Base-by-base conservation (phyloP, 2,797 vertebrate species). In the Sebastes iracundus region DNA sequence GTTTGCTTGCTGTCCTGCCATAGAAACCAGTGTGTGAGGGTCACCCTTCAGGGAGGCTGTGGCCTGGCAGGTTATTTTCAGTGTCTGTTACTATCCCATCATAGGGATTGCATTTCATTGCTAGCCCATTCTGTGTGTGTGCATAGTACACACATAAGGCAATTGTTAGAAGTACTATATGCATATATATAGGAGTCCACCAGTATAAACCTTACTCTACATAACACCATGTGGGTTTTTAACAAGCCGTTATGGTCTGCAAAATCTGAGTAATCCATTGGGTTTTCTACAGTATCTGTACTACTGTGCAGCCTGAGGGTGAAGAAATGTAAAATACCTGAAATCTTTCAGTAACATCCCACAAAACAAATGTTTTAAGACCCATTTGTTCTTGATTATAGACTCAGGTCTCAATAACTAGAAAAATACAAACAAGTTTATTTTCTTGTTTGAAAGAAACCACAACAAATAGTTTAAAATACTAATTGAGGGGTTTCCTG, bases 1-100 rank as follows among this genome's bases (percentile, higher is more conserved):
- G 88, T 90, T 92, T 91, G 79, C 81, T 73, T 65, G 77, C 64
- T 52, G 74, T 66, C 88, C 80, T 84, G 80, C 86, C 91, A 88
- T 92, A 91, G 92, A 92, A 83, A 92, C 88, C 85, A 84, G 79
- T 68, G 77, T 91, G 87, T 90, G 88, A 90, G 92, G 90, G 93
- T 94, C 91, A 92, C 90, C 85, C 88, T 83, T 76, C 80, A 81
- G 69, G 71, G 81, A 85, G 75, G 63, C 63, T 79, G 79, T 62
- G 77, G 65, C 67, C 60, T 42, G 60, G 69, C 71, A 38, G 86
- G 88, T 90, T 94, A 93, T 93, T 94, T 93, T 89, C 88, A 90
- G 90, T 88, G 75, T 72, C 82, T 84, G 91, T 93, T 93, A 90
- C 92, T 75, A 87, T 67, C 91, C 82, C 70, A 77, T 83, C 68